These are phyloP conservation scores for Chaetura pelagica DNA, from an alignment of 2,113 vertebrate genomes.

Conservation along the genomic window DNA sequence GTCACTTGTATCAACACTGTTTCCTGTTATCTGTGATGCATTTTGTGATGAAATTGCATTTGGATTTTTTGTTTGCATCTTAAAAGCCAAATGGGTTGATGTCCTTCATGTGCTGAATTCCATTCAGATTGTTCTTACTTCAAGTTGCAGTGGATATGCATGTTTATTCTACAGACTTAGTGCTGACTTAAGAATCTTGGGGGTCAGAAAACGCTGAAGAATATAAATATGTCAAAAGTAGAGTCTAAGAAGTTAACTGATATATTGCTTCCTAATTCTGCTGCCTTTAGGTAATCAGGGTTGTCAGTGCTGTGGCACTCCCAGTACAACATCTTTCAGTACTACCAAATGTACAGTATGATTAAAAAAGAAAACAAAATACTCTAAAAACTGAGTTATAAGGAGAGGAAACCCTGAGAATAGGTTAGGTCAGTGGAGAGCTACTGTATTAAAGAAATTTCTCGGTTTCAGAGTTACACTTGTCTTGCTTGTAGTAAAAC, in stretches of 20 bases:
- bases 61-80: background rate
- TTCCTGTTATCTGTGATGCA: background rate
- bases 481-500: background rate
- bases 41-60: background rate
- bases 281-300: background rate
- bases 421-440: background rate
- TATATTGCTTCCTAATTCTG: background rate
- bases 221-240: background rate
- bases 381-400: background rate
- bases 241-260: background rate
- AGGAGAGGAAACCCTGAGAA: background rate
- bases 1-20: background rate
- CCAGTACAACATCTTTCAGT: background rate
- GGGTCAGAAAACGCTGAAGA: background rate
- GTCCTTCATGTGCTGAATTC: background rate
- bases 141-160: background rate
- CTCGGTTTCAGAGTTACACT: background rate
- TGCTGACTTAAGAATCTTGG: background rate
- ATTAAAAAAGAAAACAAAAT: background rate
- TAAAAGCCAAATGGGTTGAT: background rate
- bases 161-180: background rate
- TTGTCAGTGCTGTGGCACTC: background rate
- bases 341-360: background rate
- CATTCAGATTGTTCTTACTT: background rate
- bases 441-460: background rate